A percentile compares a stretch with the other conserved stretches of the same genome.
These are phyloP conservation scores for Leistus spinibarbis DNA, from an alignment of 2,888 invertebrate genomes.

Conservation along the genomic window DNA sequence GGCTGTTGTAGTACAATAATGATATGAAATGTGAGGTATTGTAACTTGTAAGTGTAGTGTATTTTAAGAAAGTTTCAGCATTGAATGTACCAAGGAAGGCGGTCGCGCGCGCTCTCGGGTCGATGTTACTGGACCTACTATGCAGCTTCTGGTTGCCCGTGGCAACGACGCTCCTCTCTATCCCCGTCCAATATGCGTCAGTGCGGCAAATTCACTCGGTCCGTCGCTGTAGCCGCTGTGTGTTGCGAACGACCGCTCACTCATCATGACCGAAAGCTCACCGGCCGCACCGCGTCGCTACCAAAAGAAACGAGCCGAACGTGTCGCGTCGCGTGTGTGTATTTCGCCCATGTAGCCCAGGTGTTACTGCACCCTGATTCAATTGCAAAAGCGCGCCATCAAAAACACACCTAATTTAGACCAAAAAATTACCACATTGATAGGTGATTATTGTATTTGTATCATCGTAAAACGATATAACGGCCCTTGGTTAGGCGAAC, in stretches of 20 bases:
- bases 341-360: neutral
- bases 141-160: constrained; percentile 40
- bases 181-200: constrained; percentile 37
- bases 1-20: neutral
- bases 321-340: neutral
- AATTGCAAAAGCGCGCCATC: too few species aligned
- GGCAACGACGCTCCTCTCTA: constrained; percentile 40
- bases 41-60: too few species aligned
- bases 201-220: constrained; percentile 31
- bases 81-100: constrained; percentile 16
- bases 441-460: too few species aligned
- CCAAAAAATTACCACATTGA: too few species aligned
- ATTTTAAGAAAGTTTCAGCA: constrained; percentile 30
- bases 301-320: neutral
- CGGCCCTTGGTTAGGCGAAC: too few species aligned
- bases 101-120: constrained; percentile 29
- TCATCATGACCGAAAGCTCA: neutral
- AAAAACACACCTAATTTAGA: too few species aligned
- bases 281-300: neutral
- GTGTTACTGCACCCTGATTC: neutral
- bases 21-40: neutral
- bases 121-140: constrained; percentile 40
- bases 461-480: too few species aligned
- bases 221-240: neutral
- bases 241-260: neutral